Conservation (phyloP, 2,113 vertebrate species). For the Brienomyrus brachyistius region DNA sequence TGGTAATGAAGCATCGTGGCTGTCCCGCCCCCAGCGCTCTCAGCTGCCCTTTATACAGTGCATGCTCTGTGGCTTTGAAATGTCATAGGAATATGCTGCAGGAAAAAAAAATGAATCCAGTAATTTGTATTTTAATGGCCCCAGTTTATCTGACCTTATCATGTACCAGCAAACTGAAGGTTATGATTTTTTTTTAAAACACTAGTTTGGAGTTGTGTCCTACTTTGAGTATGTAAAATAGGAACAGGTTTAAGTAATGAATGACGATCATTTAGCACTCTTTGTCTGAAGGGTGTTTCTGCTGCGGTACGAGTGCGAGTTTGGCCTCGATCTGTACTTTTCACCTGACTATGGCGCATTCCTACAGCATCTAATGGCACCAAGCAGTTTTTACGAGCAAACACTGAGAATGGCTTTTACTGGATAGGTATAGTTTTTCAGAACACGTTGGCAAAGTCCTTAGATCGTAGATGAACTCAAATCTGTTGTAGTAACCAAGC, state of each 20-base stretch:
- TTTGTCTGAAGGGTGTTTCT: background rate
- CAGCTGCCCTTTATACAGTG: constrained; percentile 31
- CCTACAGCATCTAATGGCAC: background rate
- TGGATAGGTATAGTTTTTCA: background rate
- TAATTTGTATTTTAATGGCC: constrained; percentile 33
- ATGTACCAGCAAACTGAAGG: constrained; percentile 3
- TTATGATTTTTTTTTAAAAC: background rate
- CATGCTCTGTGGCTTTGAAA: constrained; percentile 23
- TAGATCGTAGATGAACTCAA: background rate
- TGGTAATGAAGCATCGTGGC: constrained; percentile 32
- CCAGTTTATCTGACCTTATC: constrained; percentile 18
- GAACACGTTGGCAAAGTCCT: background rate
- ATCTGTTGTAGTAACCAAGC: background rate
- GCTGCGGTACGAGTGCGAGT: background rate
- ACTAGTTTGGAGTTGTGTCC: constrained; percentile 10
- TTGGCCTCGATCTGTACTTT: background rate
- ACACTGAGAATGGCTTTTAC: background rate
- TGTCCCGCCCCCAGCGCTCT: background rate
- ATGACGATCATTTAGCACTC: background rate
- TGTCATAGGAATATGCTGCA: constrained; percentile 40
- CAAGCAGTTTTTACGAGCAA: background rate
- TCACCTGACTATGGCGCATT: background rate
- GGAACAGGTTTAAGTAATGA: background rate
- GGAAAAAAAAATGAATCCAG: constrained; percentile 26
- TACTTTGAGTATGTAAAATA: constrained; percentile 17